phyloP scores from a whole-genome alignment of 2,113 vertebrate genomes.

The Ciconia stormi region DNA sequence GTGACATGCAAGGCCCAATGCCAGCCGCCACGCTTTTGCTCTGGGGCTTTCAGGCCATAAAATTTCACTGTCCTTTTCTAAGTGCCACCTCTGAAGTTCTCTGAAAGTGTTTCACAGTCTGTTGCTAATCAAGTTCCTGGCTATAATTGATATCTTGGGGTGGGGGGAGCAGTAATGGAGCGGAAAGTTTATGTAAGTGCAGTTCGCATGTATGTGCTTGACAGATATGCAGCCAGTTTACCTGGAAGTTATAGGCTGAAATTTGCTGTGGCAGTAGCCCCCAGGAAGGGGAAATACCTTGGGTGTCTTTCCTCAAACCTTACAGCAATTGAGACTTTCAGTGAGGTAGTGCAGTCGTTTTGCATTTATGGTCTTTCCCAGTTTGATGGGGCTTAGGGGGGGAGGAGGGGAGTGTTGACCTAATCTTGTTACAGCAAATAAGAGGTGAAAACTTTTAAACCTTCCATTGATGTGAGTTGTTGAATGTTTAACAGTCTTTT shows the following conservation, averaged over 20 bases:
- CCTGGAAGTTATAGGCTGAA: background rate
- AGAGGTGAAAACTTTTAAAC: background rate
- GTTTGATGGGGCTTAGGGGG: background rate
- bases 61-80: background rate
- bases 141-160: background rate
- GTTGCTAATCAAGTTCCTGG: background rate
- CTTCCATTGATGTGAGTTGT: background rate
- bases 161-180: background rate
- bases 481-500: background rate
- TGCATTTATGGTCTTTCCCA: background rate
- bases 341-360: background rate
- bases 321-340: background rate
- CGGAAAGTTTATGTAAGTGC: background rate
- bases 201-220: background rate
- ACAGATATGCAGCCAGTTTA: background rate
- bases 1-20: fast-evolving
- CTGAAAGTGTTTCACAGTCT: background rate
- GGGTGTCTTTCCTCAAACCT: background rate
- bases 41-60: background rate
- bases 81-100: background rate
- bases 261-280: background rate
- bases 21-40: background rate
- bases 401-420: background rate
- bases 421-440: background rate
- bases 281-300: background rate